A percentile compares a stretch with the other conserved stretches of the same genome.
Conservation (phyloP, 2,888 invertebrate genomes). For the Acronicta psi region DNA sequence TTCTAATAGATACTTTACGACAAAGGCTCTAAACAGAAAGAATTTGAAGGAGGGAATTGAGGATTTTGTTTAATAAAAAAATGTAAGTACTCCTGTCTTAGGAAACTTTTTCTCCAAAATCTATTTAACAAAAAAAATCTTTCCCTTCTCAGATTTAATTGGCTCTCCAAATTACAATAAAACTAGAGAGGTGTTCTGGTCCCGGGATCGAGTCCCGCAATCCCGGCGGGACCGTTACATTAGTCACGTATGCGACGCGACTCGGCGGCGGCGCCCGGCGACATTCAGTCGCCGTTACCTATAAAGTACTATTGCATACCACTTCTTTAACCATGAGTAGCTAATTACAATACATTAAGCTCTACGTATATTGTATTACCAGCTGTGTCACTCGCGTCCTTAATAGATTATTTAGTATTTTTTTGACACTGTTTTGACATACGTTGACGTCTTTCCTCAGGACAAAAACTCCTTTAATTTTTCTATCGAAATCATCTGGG, state of each 20-base stretch:
- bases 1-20: too few relatives aligned
- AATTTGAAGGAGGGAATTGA: too few relatives aligned
- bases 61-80: too few relatives aligned
- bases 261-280: conserved; percentile 67
- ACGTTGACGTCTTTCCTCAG: too few relatives aligned
- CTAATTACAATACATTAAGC: conserved; percentile 60
- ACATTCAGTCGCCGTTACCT: conserved; percentile 61
- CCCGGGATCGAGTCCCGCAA: conserved; percentile 51
- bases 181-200: conserved; percentile 22
- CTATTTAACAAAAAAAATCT: too few relatives aligned
- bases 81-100: too few relatives aligned
- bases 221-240: conserved; percentile 62
- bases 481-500: too few relatives aligned
- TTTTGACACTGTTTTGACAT: too few relatives aligned
- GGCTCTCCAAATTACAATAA: conserved; percentile 9
- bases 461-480: too few relatives aligned
- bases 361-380: conserved; percentile 16
- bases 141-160: background rate
- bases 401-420: too few relatives aligned
- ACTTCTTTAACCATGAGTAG: conserved; percentile 59
- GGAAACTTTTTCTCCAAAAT: background rate
- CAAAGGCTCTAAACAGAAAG: too few relatives aligned
- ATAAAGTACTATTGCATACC: conserved; percentile 58
- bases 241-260: conserved; percentile 72
- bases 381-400: too few relatives aligned